These are phyloP conservation scores for Patagioenas fasciata DNA, from an alignment of 2,113 vertebrate species.

Conservation along the genomic window DNA sequence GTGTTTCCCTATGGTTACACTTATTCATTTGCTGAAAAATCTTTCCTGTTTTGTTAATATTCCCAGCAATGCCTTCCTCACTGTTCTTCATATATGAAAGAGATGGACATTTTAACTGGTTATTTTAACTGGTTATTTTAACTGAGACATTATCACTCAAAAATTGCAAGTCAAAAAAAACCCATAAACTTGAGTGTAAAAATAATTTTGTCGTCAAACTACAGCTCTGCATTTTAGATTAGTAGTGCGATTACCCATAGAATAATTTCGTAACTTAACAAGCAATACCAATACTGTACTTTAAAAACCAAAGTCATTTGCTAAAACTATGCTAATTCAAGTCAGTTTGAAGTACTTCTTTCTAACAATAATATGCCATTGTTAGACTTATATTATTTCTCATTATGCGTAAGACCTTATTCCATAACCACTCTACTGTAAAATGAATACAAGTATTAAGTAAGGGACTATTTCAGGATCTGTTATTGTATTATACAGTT, in stretches of 20 bases:
- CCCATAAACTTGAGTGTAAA: neutral
- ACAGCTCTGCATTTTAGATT: neutral
- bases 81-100: neutral
- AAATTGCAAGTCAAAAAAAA: neutral
- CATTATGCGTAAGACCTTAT: neutral
- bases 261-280: neutral
- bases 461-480: neutral
- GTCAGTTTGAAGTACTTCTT: neutral
- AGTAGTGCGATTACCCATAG: neutral
- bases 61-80: neutral
- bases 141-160: neutral
- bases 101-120: neutral
- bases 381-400: slow-evolving; percentile 12
- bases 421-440: neutral
- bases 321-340: neutral
- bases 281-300: neutral
- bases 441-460: neutral
- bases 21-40: neutral
- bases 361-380: neutral
- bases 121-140: neutral
- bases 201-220: neutral
- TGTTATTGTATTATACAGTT: neutral
- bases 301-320: neutral
- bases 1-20: neutral
- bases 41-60: neutral